Percentiles rank a stretch among this genome's conserved stretches.
These are phyloP conservation scores for Datnioides undecimradiatus DNA, from an alignment of 2,113 vertebrate genomes.

Conservation along the genomic window DNA sequence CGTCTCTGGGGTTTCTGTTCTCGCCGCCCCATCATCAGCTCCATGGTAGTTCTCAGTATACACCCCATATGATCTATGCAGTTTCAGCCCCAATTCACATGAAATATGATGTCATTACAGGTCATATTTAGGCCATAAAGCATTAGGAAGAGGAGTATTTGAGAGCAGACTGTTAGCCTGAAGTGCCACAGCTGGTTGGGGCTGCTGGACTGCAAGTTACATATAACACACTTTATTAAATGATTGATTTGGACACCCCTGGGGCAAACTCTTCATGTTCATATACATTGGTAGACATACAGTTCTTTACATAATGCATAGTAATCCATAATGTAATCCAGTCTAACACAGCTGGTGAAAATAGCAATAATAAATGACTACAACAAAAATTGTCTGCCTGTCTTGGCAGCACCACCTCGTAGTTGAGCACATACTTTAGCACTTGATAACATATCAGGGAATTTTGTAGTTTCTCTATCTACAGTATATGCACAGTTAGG, in stretches of 20 bases:
- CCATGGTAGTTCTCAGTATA: constrained; percentile 68
- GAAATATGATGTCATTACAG: constrained; percentile 68
- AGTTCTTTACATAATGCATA: constrained; percentile 43
- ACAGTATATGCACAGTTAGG: constrained; percentile 79
- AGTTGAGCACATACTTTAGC: constrained; percentile 77
- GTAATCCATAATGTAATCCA: constrained; percentile 62
- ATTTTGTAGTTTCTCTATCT: constrained; percentile 79
- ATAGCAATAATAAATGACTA: constrained; percentile 83
- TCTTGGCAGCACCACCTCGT: constrained; percentile 67
- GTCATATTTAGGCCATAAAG: constrained; percentile 25
- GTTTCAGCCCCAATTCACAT: constrained; percentile 60
- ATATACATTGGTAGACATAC: constrained; percentile 44
- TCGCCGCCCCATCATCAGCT: constrained; percentile 52
- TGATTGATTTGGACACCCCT: constrained; percentile 47
- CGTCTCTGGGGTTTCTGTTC: constrained; percentile 79
- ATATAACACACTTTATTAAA: constrained; percentile 40
- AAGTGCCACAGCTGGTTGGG: constrained; percentile 72
- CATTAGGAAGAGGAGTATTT: constrained; percentile 44
- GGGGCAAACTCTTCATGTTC: constrained; percentile 54
- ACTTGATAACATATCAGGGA: constrained; percentile 85
- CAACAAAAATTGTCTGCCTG: constrained; percentile 52
- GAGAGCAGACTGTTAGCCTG: constrained; percentile 80
- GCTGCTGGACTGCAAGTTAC: constrained; percentile 53
- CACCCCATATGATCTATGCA: constrained; percentile 82
- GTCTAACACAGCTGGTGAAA: constrained; percentile 74